Percentiles rank a stretch among this genome's conserved stretches.
These are phyloP conservation scores for Chrysochloris asiatica DNA, from an alignment of 2,113 vertebrate genomes.

Conservation along the genomic window DNA sequence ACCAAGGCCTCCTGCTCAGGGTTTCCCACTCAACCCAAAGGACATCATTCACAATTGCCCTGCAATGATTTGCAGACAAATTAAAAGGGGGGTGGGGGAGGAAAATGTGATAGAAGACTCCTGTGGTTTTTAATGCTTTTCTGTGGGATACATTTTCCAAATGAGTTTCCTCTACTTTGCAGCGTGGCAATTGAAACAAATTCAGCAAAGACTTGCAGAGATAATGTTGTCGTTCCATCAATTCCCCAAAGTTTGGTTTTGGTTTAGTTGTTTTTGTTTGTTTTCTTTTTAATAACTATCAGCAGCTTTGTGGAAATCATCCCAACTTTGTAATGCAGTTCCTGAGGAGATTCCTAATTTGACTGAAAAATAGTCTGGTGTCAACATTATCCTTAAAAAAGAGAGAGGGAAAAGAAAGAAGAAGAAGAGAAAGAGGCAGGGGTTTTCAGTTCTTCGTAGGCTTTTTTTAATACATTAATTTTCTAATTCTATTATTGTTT, in stretches of 20 bases:
- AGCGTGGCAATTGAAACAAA: neutral
- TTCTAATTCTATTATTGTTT: neutral
- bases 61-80: conserved; percentile 50
- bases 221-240: neutral
- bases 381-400: conserved; percentile 12
- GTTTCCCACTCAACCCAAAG: conserved; percentile 33
- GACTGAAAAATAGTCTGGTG: neutral
- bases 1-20: neutral
- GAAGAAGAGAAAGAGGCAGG: too few relatives aligned
- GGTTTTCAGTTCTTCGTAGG: conserved; percentile 12
- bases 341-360: neutral
- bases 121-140: conserved; percentile 17
- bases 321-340: neutral
- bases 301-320: conserved; percentile 9
- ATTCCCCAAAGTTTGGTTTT: neutral
- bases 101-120: conserved; percentile 33
- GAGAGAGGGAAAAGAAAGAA: too few relatives aligned
- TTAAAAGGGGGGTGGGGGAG: conserved; percentile 11
- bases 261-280: neutral
- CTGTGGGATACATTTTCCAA: conserved; percentile 11
- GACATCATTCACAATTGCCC: neutral
- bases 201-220: conserved; percentile 28
- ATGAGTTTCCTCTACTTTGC: conserved; percentile 17
- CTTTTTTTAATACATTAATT: neutral
- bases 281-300: neutral